Percentiles rank a stretch among this genome's conserved stretches.
Conservation (phyloP, 2,113 vertebrate species). For the Oreocharis arfaki region DNA sequence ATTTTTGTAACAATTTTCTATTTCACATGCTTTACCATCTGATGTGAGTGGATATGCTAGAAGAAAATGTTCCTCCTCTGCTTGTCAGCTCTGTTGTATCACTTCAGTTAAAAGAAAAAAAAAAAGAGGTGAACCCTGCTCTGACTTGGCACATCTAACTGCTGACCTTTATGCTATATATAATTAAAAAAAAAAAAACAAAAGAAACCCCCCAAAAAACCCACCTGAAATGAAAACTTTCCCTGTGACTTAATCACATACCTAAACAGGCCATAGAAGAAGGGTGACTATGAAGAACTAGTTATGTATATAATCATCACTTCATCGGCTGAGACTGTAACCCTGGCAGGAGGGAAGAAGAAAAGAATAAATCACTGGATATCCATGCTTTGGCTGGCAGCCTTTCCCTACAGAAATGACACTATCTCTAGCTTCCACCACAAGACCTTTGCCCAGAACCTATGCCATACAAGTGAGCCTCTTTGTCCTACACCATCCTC, state of each 20-base stretch:
- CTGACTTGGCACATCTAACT: not conserved
- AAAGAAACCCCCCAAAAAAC: fast-evolving
- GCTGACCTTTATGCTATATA: not conserved
- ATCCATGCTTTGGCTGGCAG: not conserved
- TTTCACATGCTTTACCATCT: not conserved
- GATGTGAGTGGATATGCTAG: not conserved
- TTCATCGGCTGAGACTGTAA: not conserved
- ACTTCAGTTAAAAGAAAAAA: not conserved
- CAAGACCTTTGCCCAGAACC: not conserved
- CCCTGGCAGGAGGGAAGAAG: not conserved
- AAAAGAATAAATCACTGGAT: not conserved
- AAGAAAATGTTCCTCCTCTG: not conserved
- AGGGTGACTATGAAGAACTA: not conserved
- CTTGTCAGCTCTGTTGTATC: not conserved
- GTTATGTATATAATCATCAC: not conserved
- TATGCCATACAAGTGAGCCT: not conserved
- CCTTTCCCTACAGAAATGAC: not conserved
- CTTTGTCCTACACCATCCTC: not conserved
- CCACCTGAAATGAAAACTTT: not conserved
- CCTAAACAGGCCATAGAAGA: not conserved
- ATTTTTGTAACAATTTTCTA: not conserved
- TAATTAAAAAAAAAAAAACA: not conserved
- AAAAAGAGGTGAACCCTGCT: not conserved
- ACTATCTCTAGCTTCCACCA: not conserved
- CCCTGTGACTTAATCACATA: not conserved